Evolutionary conservation across 2,797 vertebrate genomes (phyloP).

Genomic region (Lophius americanus): DNA sequence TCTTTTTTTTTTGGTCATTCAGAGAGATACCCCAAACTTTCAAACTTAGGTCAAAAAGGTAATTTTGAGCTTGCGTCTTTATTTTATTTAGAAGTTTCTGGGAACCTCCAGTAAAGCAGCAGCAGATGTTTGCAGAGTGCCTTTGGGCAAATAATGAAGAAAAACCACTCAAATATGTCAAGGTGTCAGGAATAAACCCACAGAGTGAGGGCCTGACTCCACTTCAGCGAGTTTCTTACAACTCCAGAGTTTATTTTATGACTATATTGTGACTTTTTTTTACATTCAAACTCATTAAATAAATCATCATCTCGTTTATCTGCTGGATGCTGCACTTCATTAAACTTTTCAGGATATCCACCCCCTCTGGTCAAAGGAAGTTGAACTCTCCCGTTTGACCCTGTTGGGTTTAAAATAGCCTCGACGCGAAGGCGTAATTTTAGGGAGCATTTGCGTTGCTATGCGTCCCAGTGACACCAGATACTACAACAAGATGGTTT

Average conservation of each 20-base stretch:
- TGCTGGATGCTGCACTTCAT: neutral
- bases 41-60: too few species aligned
- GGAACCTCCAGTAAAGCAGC: too few species aligned
- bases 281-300: neutral
- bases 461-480: conserved; percentile 86
- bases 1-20: too few species aligned
- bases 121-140: too few species aligned
- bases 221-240: too few species aligned
- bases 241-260: neutral
- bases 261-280: too few species aligned
- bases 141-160: too few species aligned
- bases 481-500: conserved; percentile 88
- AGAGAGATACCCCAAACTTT: too few species aligned
- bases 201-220: neutral
- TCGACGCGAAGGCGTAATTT: conserved; percentile 85
- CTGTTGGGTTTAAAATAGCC: conserved; percentile 85
- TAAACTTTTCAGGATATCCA: conserved; percentile 30
- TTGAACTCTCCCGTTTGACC: conserved; percentile 66
- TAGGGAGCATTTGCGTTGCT: conserved; percentile 90
- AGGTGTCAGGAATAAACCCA: neutral
- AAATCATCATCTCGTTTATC: neutral
- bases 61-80: too few species aligned
- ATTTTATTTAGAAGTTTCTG: too few species aligned
- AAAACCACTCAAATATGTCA: too few species aligned
- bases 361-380: conserved; percentile 57